These are phyloP conservation scores for Amphiura filiformis DNA, from an alignment of 35 echinoderm and acorn worm species.

Conservation along the genomic window DNA sequence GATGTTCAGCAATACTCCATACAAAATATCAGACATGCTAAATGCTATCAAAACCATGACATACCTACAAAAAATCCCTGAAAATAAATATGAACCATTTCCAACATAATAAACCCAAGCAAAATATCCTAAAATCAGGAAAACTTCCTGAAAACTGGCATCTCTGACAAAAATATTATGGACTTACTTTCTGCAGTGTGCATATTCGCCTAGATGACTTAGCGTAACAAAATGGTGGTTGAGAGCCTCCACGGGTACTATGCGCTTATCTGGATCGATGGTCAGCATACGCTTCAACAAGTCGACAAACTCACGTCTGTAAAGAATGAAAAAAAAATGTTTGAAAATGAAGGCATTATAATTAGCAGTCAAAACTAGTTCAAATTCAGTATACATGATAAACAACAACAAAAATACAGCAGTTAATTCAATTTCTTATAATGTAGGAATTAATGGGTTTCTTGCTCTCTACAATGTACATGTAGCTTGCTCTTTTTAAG, in stretches of 20 bases:
- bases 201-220: slow-evolving; percentile 88
- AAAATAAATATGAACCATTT: neutral
- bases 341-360: neutral
- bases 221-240: slow-evolving; percentile 94
- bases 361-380: neutral
- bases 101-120: neutral
- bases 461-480: too few species aligned
- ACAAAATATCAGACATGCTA: too few species aligned
- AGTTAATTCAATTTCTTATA: neutral
- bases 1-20: too few species aligned
- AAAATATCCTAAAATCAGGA: too few species aligned
- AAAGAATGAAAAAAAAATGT: slow-evolving; percentile 35
- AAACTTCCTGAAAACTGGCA: too few species aligned
- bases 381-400: neutral
- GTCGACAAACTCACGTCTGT: slow-evolving; percentile 94
- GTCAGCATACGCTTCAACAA: slow-evolving; percentile 96
- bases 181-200: slow-evolving; percentile 93
- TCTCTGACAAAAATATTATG: too few species aligned
- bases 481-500: too few species aligned
- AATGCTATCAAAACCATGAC: too few species aligned
- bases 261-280: slow-evolving; percentile 95
- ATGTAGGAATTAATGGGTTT: neutral
- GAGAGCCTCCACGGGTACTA: slow-evolving; percentile 78
- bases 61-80: neutral
- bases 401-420: neutral